Conservation (phyloP, 2,113 vertebrate species). For the Cariama cristata region DNA sequence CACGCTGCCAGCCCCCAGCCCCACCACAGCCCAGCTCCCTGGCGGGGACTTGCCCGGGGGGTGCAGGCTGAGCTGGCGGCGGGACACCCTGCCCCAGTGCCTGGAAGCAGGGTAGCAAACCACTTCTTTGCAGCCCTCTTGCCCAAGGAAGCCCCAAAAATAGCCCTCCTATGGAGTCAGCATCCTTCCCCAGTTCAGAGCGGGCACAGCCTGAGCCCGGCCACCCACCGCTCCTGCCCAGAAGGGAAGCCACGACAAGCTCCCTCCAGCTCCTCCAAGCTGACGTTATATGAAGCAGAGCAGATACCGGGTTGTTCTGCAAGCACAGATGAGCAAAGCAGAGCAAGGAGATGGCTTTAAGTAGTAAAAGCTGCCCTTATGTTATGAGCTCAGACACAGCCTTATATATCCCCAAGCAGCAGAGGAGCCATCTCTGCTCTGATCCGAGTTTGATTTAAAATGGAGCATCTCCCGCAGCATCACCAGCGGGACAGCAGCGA, state of each 20-base stretch:
- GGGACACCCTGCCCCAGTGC: neutral
- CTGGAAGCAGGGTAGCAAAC: neutral
- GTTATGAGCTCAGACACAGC: neutral
- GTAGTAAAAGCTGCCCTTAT: neutral
- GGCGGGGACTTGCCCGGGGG: neutral
- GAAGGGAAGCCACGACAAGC: accelerated
- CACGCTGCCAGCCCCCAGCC: neutral
- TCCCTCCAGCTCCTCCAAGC: neutral
- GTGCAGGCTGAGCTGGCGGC: neutral
- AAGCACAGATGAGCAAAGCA: neutral
- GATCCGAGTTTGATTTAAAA: slow-evolving; percentile 28
- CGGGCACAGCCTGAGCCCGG: accelerated
- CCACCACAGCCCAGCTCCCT: neutral
- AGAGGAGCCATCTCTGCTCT: slow-evolving; percentile 28
- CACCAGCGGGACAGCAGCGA: neutral
- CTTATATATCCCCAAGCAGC: slow-evolving; percentile 14
- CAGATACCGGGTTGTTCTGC: neutral
- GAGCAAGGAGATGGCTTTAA: neutral
- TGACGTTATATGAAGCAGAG: neutral
- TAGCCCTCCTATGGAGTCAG: neutral
- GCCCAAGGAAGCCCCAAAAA: neutral
- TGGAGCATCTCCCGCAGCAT: neutral
- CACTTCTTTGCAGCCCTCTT: neutral
- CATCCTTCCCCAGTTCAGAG: neutral
- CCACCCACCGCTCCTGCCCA: neutral